Evolutionary conservation across 1,140 invertebrate species (phyloP).

Genomic region (Aphelinus atriplicis): DNA sequence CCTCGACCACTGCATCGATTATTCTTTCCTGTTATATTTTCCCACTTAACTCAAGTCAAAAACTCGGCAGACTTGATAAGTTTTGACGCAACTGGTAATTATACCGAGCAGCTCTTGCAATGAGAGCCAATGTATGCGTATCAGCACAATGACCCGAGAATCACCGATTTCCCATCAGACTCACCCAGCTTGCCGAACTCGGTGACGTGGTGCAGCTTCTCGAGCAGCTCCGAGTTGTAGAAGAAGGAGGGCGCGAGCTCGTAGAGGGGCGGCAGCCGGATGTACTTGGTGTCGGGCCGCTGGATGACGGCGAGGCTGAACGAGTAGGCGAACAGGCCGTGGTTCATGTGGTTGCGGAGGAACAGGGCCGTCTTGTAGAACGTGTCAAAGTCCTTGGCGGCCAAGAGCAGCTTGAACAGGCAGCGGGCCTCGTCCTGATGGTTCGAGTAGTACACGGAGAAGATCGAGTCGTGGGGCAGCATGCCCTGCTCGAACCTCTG

Average conservation of each 20-base stretch:
- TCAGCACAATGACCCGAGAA: background rate
- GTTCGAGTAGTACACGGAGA: constrained; percentile 60
- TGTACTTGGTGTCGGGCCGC: constrained; percentile 69
- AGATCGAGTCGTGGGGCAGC: constrained; percentile 62
- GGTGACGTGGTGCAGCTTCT: constrained; percentile 66
- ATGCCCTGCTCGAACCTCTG: constrained; percentile 57
- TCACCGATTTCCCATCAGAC: background rate
- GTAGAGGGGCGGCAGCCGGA: constrained; percentile 73
- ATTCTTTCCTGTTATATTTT: too few species aligned
- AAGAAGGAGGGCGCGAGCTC: constrained; percentile 74
- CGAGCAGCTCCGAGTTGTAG: constrained; percentile 69
- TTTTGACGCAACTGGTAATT: too few species aligned
- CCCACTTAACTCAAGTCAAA: too few species aligned
- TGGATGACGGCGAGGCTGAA: constrained; percentile 71
- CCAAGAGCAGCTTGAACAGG: constrained; percentile 70
- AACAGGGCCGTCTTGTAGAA: constrained; percentile 75
- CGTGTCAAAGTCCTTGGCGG: constrained; percentile 72
- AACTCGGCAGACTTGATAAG: too few species aligned
- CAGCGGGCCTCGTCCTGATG: constrained; percentile 67
- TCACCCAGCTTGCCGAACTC: constrained; percentile 45
- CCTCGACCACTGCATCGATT: too few species aligned
- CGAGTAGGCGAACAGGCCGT: constrained; percentile 72
- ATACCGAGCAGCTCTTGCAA: too few species aligned
- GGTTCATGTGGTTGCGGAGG: constrained; percentile 72
- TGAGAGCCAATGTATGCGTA: too few species aligned